These are phyloP conservation scores for Agonopterix heracliana DNA, from an alignment of 2,888 invertebrate genomes.

Conservation along the genomic window DNA sequence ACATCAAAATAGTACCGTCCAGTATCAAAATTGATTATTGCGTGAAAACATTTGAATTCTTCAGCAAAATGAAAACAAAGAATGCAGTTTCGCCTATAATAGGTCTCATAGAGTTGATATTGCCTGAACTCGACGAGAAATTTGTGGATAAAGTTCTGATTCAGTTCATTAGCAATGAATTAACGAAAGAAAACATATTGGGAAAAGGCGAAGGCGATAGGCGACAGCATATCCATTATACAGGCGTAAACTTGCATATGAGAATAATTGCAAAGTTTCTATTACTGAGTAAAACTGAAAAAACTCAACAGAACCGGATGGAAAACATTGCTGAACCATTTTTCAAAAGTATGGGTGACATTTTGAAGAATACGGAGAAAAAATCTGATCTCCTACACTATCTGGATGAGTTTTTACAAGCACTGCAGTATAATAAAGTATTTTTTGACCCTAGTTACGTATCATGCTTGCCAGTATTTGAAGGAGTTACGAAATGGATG, in stretches of 20 bases:
- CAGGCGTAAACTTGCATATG: slow-evolving; percentile 18
- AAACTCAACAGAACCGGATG: slow-evolving; percentile 24
- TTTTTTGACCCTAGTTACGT: slow-evolving; percentile 33
- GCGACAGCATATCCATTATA: not conserved
- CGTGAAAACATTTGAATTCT: slow-evolving; percentile 24
- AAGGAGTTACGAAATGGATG: slow-evolving; percentile 29
- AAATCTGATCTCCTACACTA: not conserved
- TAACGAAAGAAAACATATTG: slow-evolving; percentile 14
- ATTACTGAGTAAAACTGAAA: slow-evolving; percentile 28
- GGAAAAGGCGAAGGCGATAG: not conserved
- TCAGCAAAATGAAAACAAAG: slow-evolving; percentile 16
- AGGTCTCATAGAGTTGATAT: slow-evolving; percentile 23
- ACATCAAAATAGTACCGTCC: slow-evolving; percentile 24
- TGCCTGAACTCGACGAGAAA: slow-evolving; percentile 24
- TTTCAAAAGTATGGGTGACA: slow-evolving; percentile 25
- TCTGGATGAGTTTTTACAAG: slow-evolving; percentile 24
- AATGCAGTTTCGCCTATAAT: slow-evolving; percentile 20
- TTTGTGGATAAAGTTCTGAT: slow-evolving; percentile 22
- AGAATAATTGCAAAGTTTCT: slow-evolving; percentile 39
- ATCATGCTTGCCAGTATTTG: slow-evolving; percentile 34
- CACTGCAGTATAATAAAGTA: slow-evolving; percentile 33
- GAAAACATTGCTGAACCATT: slow-evolving; percentile 28
- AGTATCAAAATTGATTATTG: slow-evolving; percentile 36
- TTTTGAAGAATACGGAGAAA: slow-evolving; percentile 9
- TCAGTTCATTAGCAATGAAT: slow-evolving; percentile 18